Conservation (phyloP, 2,888 invertebrate genomes). For the Stenurella melanura region DNA sequence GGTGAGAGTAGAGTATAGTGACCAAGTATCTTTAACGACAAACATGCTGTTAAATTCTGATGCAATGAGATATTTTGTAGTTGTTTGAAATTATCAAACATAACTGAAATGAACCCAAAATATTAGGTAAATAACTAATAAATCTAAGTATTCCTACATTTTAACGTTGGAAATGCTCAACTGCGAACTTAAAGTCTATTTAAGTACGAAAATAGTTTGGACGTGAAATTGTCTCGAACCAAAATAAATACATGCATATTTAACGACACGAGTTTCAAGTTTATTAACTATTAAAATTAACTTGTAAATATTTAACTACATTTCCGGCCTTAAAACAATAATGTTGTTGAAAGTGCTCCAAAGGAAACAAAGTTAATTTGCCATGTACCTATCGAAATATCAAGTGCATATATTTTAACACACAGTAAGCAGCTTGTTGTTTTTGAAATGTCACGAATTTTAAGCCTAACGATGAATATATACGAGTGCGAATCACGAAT, state of each 20-base stretch:
- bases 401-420: no score
- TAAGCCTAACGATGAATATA: no score
- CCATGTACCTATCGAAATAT: no score
- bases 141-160: neutral
- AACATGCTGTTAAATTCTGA: no score
- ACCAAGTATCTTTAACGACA: no score
- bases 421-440: no score
- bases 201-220: constrained; percentile 13
- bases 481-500: no score
- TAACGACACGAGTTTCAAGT: constrained; percentile 28
- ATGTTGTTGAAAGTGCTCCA: constrained; percentile 6
- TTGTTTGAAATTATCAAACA: no score
- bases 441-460: no score
- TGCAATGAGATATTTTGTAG: no score
- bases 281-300: constrained; percentile 25
- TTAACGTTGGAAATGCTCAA: neutral
- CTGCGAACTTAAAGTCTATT: neutral
- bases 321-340: constrained; percentile 20
- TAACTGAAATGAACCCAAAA: neutral
- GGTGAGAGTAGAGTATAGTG: no score
- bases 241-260: constrained; percentile 17
- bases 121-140: neutral
- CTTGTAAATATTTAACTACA: constrained; percentile 11
- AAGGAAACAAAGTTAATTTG: neutral
- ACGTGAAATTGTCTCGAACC: neutral